Evolutionary conservation across 2,888 invertebrate species (phyloP).

Genomic region (Spicauda simplicius): DNA sequence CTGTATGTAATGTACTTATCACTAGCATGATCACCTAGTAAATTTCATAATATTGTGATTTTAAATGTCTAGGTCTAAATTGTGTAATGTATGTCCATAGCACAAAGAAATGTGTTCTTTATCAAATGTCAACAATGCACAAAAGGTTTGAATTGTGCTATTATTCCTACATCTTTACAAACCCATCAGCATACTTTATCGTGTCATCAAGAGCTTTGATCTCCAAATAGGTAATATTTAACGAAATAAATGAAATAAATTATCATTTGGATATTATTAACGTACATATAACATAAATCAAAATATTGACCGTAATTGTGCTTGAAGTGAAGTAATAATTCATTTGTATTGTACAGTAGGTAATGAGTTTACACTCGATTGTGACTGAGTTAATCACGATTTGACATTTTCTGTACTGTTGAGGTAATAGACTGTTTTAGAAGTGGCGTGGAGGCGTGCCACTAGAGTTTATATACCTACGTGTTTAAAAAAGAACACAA

Average conservation of each 20-base stretch:
- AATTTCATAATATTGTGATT: too few relatives aligned
- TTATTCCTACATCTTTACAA: too few relatives aligned
- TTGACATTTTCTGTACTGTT: slow-evolving; percentile 33
- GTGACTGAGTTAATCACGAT: slow-evolving; percentile 36
- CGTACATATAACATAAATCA: slow-evolving; percentile 36
- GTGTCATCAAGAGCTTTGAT: background rate
- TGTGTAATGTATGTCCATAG: too few relatives aligned
- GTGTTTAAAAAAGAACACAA: too few relatives aligned
- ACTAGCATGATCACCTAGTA: too few relatives aligned
- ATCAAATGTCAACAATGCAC: too few relatives aligned
- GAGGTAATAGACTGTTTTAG: slow-evolving; percentile 20
- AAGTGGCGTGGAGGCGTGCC: slow-evolving; percentile 13
- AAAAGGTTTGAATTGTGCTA: too few relatives aligned
- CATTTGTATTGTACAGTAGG: slow-evolving; percentile 36
- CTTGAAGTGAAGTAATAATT: slow-evolving; percentile 35
- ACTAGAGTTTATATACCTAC: too few relatives aligned
- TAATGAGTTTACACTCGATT: slow-evolving; percentile 36
- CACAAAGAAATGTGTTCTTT: too few relatives aligned
- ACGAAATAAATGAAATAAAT: slow-evolving; percentile 33
- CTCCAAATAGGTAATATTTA: slow-evolving; percentile 1
- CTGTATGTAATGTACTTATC: too few relatives aligned
- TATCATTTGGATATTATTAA: slow-evolving; percentile 32
- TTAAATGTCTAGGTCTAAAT: too few relatives aligned
- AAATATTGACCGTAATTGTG: slow-evolving; percentile 33
- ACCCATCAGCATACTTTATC: too few relatives aligned